Base-by-base conservation (phyloP, 2,888 invertebrate genomes). In the Tenodera sinensis region DNA sequence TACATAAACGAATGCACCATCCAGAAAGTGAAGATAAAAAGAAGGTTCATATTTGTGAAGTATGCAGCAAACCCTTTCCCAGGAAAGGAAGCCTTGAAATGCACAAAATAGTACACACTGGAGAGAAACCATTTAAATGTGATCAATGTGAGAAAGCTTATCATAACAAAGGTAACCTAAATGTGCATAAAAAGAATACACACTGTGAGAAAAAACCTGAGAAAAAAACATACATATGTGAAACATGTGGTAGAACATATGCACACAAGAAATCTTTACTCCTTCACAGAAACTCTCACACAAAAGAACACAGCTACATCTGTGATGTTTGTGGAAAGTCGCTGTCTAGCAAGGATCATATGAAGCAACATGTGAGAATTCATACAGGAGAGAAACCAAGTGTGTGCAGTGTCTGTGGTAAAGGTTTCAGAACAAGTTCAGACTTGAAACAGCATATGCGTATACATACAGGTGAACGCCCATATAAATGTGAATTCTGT, bases 31-130 rank as follows among this genome's bases (percentile, higher is more conserved):
- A 54, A 25, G 82, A 85, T 3, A 85, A 71, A n/a, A 82, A 28
- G 2, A 83, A 88, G 6, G 54, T 88, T 27, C 82, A 88, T 34
- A 7, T 20, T 28, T 88, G 88, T 83, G 28, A 85, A 2, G 71
- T 88, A 0, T 93, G 93, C 88, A 90, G 91, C 1, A 92, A 91
- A 47, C 92, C 92, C 3, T 93, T 92, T 89, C 90, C 92, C 14
- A 90, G 91, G 20, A 91, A 91, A 34, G 91, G 90, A 14, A 92
- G 92, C n/a, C 92, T 94, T 90, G 93, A 94, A 91, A 95, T 95
- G 87, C 95, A 95, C 93, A 94, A 94, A 91, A 95, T 95, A 91
- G 95, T 94, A 34, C 91, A 92, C 28, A 91, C 92, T 25, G 92
- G 91, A 12, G 91, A 91, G 27, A 91, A 91, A 84, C 92, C 91